A percentile compares a stretch with the other conserved stretches of the same genome.
Conservation (phyloP, 2,888 invertebrate genomes). For the Eupelmus urozonus region DNA sequence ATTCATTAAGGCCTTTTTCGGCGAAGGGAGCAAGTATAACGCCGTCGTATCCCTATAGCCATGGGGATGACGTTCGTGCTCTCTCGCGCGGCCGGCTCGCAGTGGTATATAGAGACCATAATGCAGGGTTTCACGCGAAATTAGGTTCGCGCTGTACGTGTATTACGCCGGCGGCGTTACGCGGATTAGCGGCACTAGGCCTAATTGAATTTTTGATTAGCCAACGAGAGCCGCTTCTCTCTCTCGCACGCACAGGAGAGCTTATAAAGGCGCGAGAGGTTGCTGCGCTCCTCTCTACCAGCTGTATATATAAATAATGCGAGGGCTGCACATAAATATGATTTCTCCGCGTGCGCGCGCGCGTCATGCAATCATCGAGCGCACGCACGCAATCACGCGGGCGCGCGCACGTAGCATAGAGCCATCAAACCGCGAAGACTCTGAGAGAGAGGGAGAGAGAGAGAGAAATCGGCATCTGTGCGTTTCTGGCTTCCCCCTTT, state of each 20-base stretch:
- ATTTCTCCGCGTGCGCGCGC: background rate
- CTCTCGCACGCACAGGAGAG: background rate
- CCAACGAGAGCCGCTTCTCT: background rate
- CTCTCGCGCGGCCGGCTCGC: background rate
- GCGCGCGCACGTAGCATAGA: background rate
- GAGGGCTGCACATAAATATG: background rate
- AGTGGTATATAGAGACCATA: background rate
- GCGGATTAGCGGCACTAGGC: conserved; percentile 24
- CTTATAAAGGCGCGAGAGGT: too few relatives aligned
- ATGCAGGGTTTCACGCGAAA: conserved; percentile 30
- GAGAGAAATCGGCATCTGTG: conserved; percentile 25
- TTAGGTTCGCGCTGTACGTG: conserved; percentile 4
- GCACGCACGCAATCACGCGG: background rate
- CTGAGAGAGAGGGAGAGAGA: too few relatives aligned
- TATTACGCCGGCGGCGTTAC: background rate
- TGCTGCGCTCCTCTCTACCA: too few relatives aligned
- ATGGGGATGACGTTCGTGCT: background rate
- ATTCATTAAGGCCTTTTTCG: background rate
- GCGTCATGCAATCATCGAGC: background rate
- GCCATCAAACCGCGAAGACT: conserved; percentile 10
- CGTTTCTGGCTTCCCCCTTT: background rate
- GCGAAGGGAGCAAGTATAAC: too few relatives aligned
- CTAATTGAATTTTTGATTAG: conserved; percentile 51
- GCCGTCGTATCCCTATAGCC: background rate
- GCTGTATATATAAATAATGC: background rate